Evolutionary conservation across 2,113 vertebrate species (phyloP), one percentile per base, ranked within the genome.

Genomic region (Ctenomys sociabilis): DNA sequence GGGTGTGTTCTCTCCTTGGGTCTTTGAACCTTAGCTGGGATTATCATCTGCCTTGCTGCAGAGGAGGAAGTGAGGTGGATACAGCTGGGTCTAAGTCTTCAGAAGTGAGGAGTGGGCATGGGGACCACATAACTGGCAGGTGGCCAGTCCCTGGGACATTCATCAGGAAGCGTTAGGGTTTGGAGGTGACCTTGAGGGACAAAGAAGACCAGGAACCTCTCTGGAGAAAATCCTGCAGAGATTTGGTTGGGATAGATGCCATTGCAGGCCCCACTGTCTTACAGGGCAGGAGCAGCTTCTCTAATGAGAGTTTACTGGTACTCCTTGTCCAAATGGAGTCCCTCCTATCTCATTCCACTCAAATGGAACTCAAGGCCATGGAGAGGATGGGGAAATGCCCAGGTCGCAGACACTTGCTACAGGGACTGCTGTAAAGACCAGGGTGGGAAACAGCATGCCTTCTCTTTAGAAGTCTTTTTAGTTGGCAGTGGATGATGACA

Each of bases 271-370:
- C 19, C 0, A 61, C 6, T 21, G 37, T 10, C 32, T 30, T 7
- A 52, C 35, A 19, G 63, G 32, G 32, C 43, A 64, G 35, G 22
- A 8, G 35, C 64, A 70, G 52, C 54, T 80, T 78, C 37, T 81
- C 22, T 7, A 72, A 93, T 59, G 72, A 88, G n/a, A 92, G 61
- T 85, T 30, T 70, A 35, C 37, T 64, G 77, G 28, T 73, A 64
- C 9, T 16, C 40, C 66, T 66, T 78, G 16, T 52, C 57, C 57
- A 45, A 63, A 63, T 45, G n/a, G 35, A 83, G 19, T 85, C 0
- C 5, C 43, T 28, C 49, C 66, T 45, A 2, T 13, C 10, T 52
- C 35, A 85, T 22, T 66, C 11, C 59, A 66, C 40, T 40, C 12
- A 77, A 16, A 17, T 78, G 45, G 12, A 54, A 30, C 49, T 59